phyloP scores from a whole-genome alignment of 2,888 invertebrate species.

The Gari tellinella region DNA sequence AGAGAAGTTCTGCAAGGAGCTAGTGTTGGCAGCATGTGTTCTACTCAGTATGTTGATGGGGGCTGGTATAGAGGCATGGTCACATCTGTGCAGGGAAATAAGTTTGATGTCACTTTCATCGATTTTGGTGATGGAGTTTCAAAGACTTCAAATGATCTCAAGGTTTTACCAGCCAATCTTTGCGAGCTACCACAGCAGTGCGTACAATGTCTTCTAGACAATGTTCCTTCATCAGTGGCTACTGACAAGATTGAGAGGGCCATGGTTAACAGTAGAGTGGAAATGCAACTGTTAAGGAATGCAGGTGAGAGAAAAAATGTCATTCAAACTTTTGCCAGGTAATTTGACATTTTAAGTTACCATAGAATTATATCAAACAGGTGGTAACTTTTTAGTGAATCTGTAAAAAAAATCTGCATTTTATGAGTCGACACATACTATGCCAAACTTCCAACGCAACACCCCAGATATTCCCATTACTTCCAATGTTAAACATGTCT shows the following conservation, averaged over 20 bases:
- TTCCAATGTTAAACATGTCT: no score
- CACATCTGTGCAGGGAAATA: constrained; percentile 35
- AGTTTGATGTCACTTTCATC: constrained; percentile 58
- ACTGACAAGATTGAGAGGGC: constrained; percentile 45
- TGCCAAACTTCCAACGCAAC: no score
- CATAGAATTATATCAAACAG: no score
- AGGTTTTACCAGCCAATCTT: constrained; percentile 48
- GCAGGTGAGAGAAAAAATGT: constrained; percentile 46
- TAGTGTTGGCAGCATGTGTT: constrained; percentile 56
- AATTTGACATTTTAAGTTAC: no score
- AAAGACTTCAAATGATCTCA: constrained; percentile 44
- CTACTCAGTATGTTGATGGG: constrained; percentile 65
- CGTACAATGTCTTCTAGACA: constrained; percentile 56
- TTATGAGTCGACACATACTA: no score
- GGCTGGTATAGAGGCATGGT: constrained; percentile 68
- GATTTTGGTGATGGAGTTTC: constrained; percentile 65
- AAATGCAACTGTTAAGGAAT: constrained; percentile 50
- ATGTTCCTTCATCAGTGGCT: constrained; percentile 33
- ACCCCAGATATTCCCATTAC: no score
- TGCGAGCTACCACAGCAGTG: constrained; percentile 63
- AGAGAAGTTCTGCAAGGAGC: constrained; percentile 18
- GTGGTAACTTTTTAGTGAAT: no score
- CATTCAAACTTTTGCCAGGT: background rate
- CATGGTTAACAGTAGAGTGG: constrained; percentile 61
- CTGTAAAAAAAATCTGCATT: no score